phyloP scores from a whole-genome alignment of 1,140 invertebrate genomes.

The Augochlora pura region DNA sequence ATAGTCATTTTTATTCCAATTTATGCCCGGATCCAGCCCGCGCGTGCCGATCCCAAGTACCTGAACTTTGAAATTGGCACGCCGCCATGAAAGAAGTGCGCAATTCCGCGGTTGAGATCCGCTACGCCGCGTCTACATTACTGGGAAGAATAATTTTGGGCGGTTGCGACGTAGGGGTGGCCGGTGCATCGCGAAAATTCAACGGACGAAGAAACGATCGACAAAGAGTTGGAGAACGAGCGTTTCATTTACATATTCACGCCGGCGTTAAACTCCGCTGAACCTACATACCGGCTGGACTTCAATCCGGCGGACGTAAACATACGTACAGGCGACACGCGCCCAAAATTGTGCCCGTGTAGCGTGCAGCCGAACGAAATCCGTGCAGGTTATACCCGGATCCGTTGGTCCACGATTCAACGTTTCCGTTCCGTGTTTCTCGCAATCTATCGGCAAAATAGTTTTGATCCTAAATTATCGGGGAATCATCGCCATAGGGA shows the following conservation, averaged over 20 bases:
- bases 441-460: background rate
- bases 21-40: background rate
- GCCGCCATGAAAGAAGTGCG: constrained; percentile 49
- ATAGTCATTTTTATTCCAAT: too few relatives aligned
- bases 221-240: background rate
- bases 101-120: constrained; percentile 39
- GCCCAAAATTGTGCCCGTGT: background rate
- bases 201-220: background rate
- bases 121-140: constrained; percentile 28
- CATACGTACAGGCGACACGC: background rate
- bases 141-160: constrained; percentile 59
- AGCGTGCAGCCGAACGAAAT: background rate
- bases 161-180: constrained; percentile 14
- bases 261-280: background rate
- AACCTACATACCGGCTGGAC: background rate
- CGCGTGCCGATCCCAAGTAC: constrained; percentile 25
- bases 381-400: background rate
- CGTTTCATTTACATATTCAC: too few relatives aligned
- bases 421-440: background rate
- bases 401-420: background rate
- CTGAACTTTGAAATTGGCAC: constrained; percentile 56
- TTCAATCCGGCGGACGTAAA: background rate
- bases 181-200: constrained; percentile 8
- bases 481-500: background rate
- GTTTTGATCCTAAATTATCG: background rate